These are phyloP conservation scores for Dugesia japonica DNA, from an alignment of 2,888 invertebrate genomes.

Conservation along the genomic window DNA sequence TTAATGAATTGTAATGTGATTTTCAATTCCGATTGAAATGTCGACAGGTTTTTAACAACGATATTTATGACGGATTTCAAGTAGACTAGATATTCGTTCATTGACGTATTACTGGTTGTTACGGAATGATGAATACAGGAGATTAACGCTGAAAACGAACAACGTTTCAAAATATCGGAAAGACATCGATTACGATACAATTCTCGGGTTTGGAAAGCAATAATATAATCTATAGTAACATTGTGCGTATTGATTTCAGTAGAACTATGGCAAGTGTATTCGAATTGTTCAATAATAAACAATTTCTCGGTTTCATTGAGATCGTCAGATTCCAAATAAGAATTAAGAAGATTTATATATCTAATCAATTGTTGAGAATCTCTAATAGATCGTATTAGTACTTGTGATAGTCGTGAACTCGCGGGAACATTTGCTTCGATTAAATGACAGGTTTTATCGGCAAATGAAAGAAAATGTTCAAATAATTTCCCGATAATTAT, in stretches of 20 bases:
- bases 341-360: not conserved
- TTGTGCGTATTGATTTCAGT: not conserved
- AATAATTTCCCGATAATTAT: not conserved
- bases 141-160: not conserved
- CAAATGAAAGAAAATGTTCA: not conserved
- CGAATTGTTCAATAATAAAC: not conserved
- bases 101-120: not conserved
- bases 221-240: not conserved
- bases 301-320: not conserved
- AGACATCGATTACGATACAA: not conserved
- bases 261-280: not conserved
- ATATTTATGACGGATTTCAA: not conserved
- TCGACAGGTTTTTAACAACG: not conserved
- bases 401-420: not conserved
- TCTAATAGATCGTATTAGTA: not conserved
- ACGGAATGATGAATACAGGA: conserved; percentile 1
- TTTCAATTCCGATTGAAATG: not conserved
- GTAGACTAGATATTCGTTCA: not conserved
- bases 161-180: not conserved
- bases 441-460: not conserved
- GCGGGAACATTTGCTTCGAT: not conserved
- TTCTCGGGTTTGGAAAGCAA: not conserved
- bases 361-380: not conserved
- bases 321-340: not conserved
- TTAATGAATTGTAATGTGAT: not conserved